Percentiles rank a stretch among this genome's conserved stretches.
These are phyloP conservation scores for Motacilla alba DNA, from an alignment of 2,113 vertebrate species.

Conservation along the genomic window DNA sequence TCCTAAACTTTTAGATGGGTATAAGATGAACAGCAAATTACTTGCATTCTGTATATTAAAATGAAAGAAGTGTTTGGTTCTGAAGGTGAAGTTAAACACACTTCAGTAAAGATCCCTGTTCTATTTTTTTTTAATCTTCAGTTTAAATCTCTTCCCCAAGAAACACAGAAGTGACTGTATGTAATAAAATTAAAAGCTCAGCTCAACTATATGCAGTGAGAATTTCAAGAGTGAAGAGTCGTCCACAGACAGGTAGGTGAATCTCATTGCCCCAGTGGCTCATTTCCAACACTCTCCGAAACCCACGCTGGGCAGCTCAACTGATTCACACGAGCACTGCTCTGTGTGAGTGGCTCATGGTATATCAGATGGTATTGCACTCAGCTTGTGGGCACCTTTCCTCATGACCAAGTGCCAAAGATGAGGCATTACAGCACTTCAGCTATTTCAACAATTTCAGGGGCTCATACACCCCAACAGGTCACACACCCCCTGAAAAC, in stretches of 20 bases:
- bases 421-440: background rate
- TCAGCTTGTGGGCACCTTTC: background rate
- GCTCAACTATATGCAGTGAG: background rate
- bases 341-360: background rate
- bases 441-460: background rate
- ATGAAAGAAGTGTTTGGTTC: background rate
- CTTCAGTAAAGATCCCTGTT: background rate
- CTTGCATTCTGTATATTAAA: background rate
- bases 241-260: background rate
- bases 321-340: background rate
- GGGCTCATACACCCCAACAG: background rate
- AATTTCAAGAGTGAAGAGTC: background rate
- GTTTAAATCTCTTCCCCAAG: background rate
- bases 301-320: accelerated
- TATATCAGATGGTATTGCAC: too few species aligned
- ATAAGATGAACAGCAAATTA: background rate
- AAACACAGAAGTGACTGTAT: background rate
- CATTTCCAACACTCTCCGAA: background rate
- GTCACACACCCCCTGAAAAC: background rate
- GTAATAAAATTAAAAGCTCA: background rate
- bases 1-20: background rate
- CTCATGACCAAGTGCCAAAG: background rate
- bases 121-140: background rate
- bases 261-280: background rate
- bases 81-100: background rate